Evolutionary conservation across 2,113 vertebrate species (phyloP), one percentile per base, ranked within the genome.

Genomic region (Rutilus rutilus): DNA sequence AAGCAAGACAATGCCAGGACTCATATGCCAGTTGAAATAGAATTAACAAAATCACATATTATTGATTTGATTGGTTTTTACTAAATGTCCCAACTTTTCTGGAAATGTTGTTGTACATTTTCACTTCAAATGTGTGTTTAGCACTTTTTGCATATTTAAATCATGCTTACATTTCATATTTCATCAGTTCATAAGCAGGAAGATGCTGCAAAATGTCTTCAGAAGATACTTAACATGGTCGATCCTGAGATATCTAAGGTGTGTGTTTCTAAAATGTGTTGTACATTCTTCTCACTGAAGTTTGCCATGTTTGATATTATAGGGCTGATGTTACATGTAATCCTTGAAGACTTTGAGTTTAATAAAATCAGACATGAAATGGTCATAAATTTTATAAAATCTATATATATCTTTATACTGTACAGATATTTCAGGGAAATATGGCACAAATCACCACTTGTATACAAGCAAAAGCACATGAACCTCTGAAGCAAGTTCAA

Each of bases 101-200:
- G 36, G 36, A 39, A 39, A 39, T 39, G 6, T 3, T 3, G 36
- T 39, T 39, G 36, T 39, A 27, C 27, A 27, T 27, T 39, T 39
- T 39, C 2, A 39, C 5, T 39, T 39, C 21, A 60, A 60, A 57
- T 23, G 19, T 59, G 21, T 59, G 21, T 60, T n/a, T 5, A 39
- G 25, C 15, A 7, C 0, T 33, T 69, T 30, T 23, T 7, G 23
- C 67, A 39, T 19, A 9, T 73, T 27, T 27, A 1, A 27, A 27
- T 27, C 21, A 74, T 45, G n/a, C 69, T 2, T 12, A 10, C 19
- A 23, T 45, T 3, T 17, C 50, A 1, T 75, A 23, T 15, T 50
- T 75, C 45, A 50, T 75, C 73, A 75, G 73, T 75, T 75, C 6
- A 50, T 27, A 50, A 75, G 45, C 42, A 75, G n/a, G 42, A 75